Base-by-base conservation (phyloP, 1,140 invertebrate genomes). In the Sipha flava region DNA sequence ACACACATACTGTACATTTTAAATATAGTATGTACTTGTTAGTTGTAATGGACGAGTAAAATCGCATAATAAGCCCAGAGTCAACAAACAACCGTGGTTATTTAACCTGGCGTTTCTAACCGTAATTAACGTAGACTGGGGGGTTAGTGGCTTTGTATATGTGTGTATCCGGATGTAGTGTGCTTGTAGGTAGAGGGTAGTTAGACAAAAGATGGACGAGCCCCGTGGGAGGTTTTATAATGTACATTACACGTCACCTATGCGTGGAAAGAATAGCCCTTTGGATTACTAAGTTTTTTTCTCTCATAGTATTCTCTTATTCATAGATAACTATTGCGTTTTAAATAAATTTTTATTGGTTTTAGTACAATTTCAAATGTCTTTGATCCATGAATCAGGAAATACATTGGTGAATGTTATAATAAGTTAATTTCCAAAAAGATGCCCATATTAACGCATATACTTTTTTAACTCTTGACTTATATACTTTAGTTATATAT, bases 51-150 rank as follows among this genome's bases (percentile, higher is more conserved):
- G 66, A 70, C 66, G 66, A 47, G 66, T 47, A 70, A 47, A 47
- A 45, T 70, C 43, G 66, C 66, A 70, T 70, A 47, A 66, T 75
- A 75, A 75, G 72, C 72, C 29, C 31, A 52, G 23, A 75, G 72
- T 75, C 72, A 52, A 75, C 72, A 75, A 75, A 75, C 72, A 75
- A 54, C 72, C 72, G 49, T 31, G 72, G 72, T 75, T 75, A 54
- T 75, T 75, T 75, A 75, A 77, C 73, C 73, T 59, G 73, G 31
- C 73, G 73, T 77, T 77, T 77, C 73, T 54, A 47, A 77, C 73
- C 73, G 73, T 77, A 77, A 77, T 77, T 77, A 77, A 77, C 73
- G 73, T 59, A 9, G 73, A 29, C 73, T 18, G 54, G 31, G 29
- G 18, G 34, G 23, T 6, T 37, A 16, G 40, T 26, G 7, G 23